phyloP scores from a whole-genome alignment of 2,113 vertebrate genomes.

The Delphinapterus leucas region DNA sequence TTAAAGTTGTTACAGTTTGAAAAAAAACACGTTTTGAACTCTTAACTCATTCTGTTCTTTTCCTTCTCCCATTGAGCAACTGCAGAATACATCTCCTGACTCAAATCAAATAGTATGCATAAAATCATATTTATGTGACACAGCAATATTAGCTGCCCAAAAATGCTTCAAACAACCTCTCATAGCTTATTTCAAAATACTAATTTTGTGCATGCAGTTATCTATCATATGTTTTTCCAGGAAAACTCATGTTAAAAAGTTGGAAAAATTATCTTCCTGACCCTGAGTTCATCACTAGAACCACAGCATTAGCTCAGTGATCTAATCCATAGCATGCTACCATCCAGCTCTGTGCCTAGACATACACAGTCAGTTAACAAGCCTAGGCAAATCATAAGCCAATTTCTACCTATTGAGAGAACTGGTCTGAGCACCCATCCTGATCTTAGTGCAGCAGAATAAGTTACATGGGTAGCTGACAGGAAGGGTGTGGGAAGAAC shows the following conservation, averaged over 20 bases:
- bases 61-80: neutral
- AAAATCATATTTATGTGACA: neutral
- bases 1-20: neutral
- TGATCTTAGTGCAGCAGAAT: neutral
- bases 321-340: neutral
- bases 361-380: neutral
- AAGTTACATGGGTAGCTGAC: neutral
- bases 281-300: neutral
- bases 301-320: fast-evolving
- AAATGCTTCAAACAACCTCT: neutral
- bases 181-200: neutral
- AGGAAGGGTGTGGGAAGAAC: neutral
- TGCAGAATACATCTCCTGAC: neutral
- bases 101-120: neutral
- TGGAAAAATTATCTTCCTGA: neutral
- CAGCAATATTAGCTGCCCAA: neutral
- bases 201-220: neutral
- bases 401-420: neutral
- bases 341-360: neutral
- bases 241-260: neutral
- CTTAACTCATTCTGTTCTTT: neutral
- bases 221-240: neutral
- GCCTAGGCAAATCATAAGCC: fast-evolving
- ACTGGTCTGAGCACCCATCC: neutral
- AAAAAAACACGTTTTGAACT: neutral